phyloP scores from a whole-genome alignment of 2,113 vertebrate species.

The Malurus elegans region DNA sequence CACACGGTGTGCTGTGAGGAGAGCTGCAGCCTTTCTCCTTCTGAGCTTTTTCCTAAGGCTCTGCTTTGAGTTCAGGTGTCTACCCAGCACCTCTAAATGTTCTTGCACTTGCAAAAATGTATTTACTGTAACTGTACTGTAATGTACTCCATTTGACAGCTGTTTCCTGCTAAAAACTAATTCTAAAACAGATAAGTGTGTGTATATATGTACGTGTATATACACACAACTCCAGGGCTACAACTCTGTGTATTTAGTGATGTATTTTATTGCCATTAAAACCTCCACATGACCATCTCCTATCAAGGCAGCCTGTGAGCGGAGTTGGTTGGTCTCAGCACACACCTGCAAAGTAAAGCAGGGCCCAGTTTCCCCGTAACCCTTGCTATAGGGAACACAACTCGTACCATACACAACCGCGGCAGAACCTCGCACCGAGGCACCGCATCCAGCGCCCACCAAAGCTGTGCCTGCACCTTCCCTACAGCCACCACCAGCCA shows the following conservation, averaged over 20 bases:
- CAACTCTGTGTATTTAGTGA: background rate
- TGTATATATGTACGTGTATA: too few species aligned
- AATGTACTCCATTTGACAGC: background rate
- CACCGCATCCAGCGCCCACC: background rate
- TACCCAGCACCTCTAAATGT: background rate
- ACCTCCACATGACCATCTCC: background rate
- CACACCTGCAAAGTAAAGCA: background rate
- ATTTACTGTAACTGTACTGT: background rate
- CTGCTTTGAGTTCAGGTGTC: background rate
- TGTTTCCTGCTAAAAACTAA: background rate
- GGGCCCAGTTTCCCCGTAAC: background rate
- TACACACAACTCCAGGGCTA: background rate
- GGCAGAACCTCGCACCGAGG: background rate
- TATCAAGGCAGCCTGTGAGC: background rate
- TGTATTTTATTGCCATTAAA: background rate
- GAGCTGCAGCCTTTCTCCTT: background rate
- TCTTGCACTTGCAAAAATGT: background rate
- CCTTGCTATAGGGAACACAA: background rate
- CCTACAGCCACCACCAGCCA: background rate
- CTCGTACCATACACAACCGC: rapidly evolving
- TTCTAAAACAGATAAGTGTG: background rate
- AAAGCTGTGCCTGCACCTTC: background rate
- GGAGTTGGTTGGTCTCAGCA: background rate
- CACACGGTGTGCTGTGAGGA: rapidly evolving
- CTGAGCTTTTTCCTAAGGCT: background rate